Evolutionary conservation across 2,888 invertebrate genomes (phyloP).

Genomic region (Amorpha juglandis): DNA sequence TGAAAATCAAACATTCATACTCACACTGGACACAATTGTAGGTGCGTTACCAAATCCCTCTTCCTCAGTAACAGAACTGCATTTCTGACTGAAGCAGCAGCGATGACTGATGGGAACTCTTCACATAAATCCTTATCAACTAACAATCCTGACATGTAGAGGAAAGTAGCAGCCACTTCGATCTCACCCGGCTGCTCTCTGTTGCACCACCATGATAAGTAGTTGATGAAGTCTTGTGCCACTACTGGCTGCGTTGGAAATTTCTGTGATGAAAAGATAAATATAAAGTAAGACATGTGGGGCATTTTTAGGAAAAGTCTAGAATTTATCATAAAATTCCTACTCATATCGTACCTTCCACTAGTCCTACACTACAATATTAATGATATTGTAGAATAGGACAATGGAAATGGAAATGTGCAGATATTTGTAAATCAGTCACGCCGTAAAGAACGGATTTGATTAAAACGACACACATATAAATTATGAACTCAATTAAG

Average conservation of each 20-base stretch:
- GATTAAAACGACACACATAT: too few relatives aligned
- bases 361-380: too few relatives aligned
- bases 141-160: conserved; percentile 64
- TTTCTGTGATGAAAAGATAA: conserved; percentile 48
- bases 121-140: conserved; percentile 53
- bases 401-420: too few relatives aligned
- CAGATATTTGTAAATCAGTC: too few relatives aligned
- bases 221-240: conserved; percentile 66
- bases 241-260: conserved; percentile 65
- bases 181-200: conserved; percentile 51
- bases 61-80: conserved; percentile 58
- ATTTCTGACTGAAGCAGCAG: conserved; percentile 60
- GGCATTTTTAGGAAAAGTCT: too few relatives aligned
- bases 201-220: conserved; percentile 66
- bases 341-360: too few relatives aligned
- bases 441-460: too few relatives aligned
- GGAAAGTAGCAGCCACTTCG: conserved; percentile 64
- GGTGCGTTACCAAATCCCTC: conserved; percentile 42
- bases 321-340: too few relatives aligned
- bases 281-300: not conserved
- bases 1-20: conserved; percentile 36
- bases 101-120: conserved; percentile 65
- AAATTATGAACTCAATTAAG: too few relatives aligned
- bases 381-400: too few relatives aligned
- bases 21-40: conserved; percentile 57